Percentiles rank a stretch among this genome's conserved stretches.
Evolutionary conservation across 1,140 invertebrate species (phyloP).

Genomic region (Sitodiplosis mosellana): DNA sequence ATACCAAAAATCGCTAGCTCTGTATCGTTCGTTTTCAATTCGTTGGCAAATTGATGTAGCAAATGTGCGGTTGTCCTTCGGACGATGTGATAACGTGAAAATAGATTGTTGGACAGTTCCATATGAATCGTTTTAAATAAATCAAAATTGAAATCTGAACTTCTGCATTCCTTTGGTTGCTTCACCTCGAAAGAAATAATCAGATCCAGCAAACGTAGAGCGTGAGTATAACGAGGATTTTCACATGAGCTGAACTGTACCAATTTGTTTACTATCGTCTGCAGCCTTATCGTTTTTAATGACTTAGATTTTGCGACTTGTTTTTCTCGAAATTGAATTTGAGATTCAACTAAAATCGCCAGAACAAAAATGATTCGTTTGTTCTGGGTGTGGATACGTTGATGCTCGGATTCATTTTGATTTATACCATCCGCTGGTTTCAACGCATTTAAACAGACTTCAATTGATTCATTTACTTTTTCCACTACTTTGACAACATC

Average conservation of each 20-base stretch:
- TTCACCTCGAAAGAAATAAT: not conserved
- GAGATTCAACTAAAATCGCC: slow-evolving; percentile 14
- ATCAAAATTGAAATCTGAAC: slow-evolving; percentile 6
- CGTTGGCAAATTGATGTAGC: slow-evolving; percentile 44
- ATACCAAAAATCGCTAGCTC: slow-evolving; percentile 34
- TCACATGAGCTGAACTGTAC: not conserved
- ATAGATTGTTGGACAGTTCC: slow-evolving; percentile 33
- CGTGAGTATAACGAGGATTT: not conserved
- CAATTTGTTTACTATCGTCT: not conserved
- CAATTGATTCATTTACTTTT: not conserved
- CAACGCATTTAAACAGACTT: not conserved
- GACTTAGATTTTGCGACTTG: slow-evolving; percentile 10
- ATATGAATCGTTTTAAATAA: slow-evolving; percentile 27
- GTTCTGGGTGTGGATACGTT: slow-evolving; percentile 2
- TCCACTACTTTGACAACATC: slow-evolving; percentile 10
- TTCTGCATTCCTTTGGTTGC: not conserved
- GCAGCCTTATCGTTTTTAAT: too few species aligned
- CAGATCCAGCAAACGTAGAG: not conserved
- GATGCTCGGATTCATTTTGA: not conserved
- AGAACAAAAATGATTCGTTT: slow-evolving; percentile 7
- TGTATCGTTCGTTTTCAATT: slow-evolving; percentile 10
- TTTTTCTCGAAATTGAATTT: slow-evolving; percentile 2
- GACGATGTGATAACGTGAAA: slow-evolving; percentile 42
- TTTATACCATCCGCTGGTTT: not conserved
- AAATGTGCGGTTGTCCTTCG: slow-evolving; percentile 49